These are phyloP conservation scores for Acridotheres tristis DNA, from an alignment of 2,797 vertebrate genomes.

Conservation along the genomic window DNA sequence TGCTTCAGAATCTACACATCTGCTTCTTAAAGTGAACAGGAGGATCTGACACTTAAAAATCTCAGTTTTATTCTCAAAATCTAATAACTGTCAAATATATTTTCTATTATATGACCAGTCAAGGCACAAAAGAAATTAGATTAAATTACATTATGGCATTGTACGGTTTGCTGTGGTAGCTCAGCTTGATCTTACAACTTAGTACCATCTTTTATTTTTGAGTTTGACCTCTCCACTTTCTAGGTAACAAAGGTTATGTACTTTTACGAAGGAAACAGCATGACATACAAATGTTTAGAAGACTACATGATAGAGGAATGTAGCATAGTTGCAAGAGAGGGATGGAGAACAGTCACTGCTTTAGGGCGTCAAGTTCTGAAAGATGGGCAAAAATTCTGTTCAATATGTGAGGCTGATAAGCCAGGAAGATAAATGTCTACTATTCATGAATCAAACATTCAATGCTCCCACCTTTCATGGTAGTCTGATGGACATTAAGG, in stretches of 20 bases:
- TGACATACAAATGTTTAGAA: background rate
- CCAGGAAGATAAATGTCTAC: background rate
- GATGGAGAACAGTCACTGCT: background rate
- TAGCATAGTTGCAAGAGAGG: background rate
- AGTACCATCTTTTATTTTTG: background rate
- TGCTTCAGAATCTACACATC: background rate
- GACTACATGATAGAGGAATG: background rate
- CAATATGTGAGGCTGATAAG: background rate
- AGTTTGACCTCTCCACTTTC: background rate
- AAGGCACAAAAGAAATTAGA: background rate
- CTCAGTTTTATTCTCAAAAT: background rate
- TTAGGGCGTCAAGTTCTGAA: background rate
- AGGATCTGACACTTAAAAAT: background rate
- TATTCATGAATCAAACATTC: background rate
- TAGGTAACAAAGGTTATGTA: background rate
- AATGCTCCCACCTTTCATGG: background rate
- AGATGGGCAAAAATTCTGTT: background rate
- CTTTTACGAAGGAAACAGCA: background rate
- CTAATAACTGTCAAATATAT: background rate
- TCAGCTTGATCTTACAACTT: background rate
- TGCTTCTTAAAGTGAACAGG: background rate
- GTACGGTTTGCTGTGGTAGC: background rate
- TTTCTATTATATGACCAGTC: background rate
- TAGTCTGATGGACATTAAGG: background rate
- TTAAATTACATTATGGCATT: background rate